Base-by-base conservation (phyloP, 2,113 vertebrate genomes). In the Alligator mississippiensis region DNA sequence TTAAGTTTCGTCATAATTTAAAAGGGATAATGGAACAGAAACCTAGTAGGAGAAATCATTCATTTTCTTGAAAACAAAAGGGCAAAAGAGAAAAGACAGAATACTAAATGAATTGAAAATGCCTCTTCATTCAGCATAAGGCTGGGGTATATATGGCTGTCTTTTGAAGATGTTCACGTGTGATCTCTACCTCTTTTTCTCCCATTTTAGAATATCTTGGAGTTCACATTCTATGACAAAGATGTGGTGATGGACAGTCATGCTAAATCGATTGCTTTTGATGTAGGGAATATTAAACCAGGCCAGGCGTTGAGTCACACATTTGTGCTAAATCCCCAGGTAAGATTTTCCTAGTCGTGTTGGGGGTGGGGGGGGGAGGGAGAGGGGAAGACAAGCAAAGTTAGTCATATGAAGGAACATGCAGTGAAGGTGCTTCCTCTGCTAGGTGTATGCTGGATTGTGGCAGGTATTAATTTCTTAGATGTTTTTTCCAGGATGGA, bases 161-260 rank as follows among this genome's bases (percentile, higher is more conserved):
- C 27, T 59, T 58, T 78, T 21, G 58, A 60, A 79, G n/a, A 30
- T 80, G 4, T 34, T 80, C 38, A 61, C 21, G 25, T 62, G 61
- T 17, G 34, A 61, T 61, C 47, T 77, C 54, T 87, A 47, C 47
- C 57, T 30, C 27, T n/a, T 85, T 38, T 34, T 80, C 58, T 47
- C 57, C 55, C 63, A 9, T 90, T 72, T 28, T 82, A 98, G 97
- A 97, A 98, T 2, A 89, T 97, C 64, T 85, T 97, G 91, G 97
- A 98, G 77, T 90, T 98, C 59, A 92, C 88, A 13, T 96, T 98
- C 22, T 96, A 64, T 90, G 97, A 98, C 77, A 77, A 95, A 66
- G 94, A 97, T 22, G 6, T 97, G 83, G 34, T 98, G 81, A 24
- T 30, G 72, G 96, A 64, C 12, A 90, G 90, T 68, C n/a, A 80